Conservation (phyloP, 2,797 vertebrate genomes). For the Phyllotis vaccarum region DNA sequence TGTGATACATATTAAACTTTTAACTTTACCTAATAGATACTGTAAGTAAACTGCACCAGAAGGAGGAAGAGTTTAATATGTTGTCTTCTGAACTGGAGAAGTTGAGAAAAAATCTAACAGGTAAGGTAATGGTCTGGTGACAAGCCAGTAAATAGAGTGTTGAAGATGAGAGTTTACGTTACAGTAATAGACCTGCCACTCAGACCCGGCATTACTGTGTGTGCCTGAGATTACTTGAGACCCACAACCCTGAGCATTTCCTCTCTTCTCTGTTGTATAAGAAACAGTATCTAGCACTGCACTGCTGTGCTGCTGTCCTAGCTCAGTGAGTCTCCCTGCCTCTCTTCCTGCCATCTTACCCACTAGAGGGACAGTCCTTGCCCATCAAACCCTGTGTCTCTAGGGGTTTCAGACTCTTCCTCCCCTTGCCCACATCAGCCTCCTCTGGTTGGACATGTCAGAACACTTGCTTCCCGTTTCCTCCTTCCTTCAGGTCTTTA, state of each 20-base stretch:
- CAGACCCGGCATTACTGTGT: neutral
- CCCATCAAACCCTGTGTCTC: neutral
- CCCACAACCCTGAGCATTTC: neutral
- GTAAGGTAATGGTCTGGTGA: constrained; percentile 85
- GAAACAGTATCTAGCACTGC: neutral
- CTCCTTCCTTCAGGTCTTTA: neutral
- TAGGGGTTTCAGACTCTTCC: neutral
- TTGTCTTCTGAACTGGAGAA: constrained; percentile 91
- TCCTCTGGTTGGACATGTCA: accelerated
- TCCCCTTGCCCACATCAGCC: neutral
- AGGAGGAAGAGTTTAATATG: constrained; percentile 92
- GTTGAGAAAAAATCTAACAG: constrained; percentile 90
- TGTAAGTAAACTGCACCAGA: constrained; percentile 91
- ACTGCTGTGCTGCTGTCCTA: neutral
- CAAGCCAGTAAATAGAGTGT: neutral
- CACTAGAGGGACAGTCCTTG: neutral
- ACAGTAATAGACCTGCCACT: neutral
- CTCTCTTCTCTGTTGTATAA: neutral
- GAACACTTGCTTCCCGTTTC: neutral
- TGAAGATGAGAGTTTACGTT: neutral
- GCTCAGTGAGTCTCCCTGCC: neutral
- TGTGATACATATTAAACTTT: constrained; percentile 61
- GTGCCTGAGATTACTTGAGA: neutral
- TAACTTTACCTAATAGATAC: constrained; percentile 89
- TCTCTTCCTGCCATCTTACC: neutral